These are phyloP conservation scores for Glaucidium brasilianum DNA, from an alignment of 2,113 vertebrate genomes.

Conservation along the genomic window DNA sequence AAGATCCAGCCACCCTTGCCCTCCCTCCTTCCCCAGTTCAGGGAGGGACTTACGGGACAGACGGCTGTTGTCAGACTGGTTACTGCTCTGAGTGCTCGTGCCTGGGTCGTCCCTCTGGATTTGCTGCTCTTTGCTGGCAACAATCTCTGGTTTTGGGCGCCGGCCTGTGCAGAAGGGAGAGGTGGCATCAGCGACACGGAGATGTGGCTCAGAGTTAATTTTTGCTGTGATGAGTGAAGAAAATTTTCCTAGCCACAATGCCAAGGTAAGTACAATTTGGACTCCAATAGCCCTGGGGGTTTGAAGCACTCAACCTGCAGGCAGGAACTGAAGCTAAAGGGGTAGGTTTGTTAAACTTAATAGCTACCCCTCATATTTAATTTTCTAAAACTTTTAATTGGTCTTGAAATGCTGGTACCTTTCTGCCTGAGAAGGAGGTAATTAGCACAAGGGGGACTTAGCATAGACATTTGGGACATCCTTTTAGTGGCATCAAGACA, in stretches of 20 bases:
- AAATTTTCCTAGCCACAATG: not conserved
- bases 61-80: constrained; percentile 73
- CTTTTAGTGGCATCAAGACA: not conserved
- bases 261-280: not conserved
- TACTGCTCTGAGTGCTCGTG: constrained; percentile 72
- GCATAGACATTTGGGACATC: not conserved
- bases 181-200: not conserved
- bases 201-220: not conserved
- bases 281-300: not conserved
- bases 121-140: constrained; percentile 79
- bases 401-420: not conserved
- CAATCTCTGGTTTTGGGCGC: constrained; percentile 78
- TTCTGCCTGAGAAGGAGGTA: not conserved
- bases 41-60: constrained; percentile 75
- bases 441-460: not conserved
- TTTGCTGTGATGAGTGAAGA: not conserved
- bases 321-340: not conserved
- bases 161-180: constrained; percentile 66
- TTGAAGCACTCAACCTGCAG: not conserved
- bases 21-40: not conserved
- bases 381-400: not conserved
- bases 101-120: constrained; percentile 80
- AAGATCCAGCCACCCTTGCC: not conserved
- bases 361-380: not conserved
- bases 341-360: not conserved